phyloP scores from a whole-genome alignment of 2,888 invertebrate species.

The Andrena chrysosceles region DNA sequence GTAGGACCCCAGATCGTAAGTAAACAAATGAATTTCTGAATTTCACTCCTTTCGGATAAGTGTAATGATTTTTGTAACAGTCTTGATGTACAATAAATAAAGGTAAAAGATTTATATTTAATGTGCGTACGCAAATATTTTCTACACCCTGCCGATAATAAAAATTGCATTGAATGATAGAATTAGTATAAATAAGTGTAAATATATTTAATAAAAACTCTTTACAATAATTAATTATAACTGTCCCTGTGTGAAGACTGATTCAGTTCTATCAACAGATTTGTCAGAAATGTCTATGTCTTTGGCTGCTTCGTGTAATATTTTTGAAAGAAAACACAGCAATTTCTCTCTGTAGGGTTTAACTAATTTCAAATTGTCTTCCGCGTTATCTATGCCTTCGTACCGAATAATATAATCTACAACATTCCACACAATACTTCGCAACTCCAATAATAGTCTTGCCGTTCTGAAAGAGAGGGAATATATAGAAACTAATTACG shows the following conservation, averaged over 20 bases:
- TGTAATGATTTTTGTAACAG: neutral
- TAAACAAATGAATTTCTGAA: too few species aligned
- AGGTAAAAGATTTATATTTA: constrained; percentile 2
- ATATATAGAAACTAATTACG: neutral
- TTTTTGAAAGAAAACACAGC: constrained; percentile 70
- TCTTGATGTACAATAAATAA: neutral
- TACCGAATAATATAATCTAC: constrained; percentile 86
- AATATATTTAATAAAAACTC: neutral
- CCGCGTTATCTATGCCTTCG: constrained; percentile 70
- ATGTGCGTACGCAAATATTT: neutral
- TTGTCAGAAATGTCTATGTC: constrained; percentile 44
- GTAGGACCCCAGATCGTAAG: too few species aligned
- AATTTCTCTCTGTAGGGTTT: constrained; percentile 74
- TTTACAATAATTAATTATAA: neutral
- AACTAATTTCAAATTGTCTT: constrained; percentile 22
- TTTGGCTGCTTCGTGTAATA: constrained; percentile 65
- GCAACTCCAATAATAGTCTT: constrained; percentile 83
- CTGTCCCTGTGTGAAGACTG: neutral
- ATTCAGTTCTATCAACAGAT: neutral
- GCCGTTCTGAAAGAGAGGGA: constrained; percentile 85
- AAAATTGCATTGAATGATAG: neutral
- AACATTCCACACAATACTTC: constrained; percentile 86
- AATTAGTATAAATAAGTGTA: neutral
- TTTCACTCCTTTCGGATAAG: neutral
- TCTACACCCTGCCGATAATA: neutral